Evolutionary conservation across 2,888 invertebrate species (phyloP), one percentile per base, ranked within the genome.

Genomic region (Gerris lacustris): DNA sequence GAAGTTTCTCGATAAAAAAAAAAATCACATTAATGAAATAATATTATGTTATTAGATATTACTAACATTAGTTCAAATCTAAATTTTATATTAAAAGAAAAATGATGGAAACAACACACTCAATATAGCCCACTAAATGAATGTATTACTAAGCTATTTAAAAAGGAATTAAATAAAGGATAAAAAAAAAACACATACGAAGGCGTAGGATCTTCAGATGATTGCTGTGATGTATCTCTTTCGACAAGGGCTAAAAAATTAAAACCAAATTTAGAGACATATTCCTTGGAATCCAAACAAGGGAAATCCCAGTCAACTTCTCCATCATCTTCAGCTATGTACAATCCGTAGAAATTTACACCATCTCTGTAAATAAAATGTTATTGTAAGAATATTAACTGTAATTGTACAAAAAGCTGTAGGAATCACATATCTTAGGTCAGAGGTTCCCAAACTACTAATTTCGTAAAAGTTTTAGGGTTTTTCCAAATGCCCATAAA

Each of bases 321-420:
- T 1, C 96, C 97, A 79, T 96, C 95, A 78, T 97, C 96, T 82
- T 97, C 97, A 44, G 94, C 95, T 80, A 97, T 94, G 79, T 92
- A 94, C 70, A 97, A 84, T 66, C 93, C 92, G 80, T 94, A 96
- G 78, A 88, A 82, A 83, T 87, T 86, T 82, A 86, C 81, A 74
- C 82, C 81, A 71, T 83, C 82, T 71, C 85, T 85, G 77, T 9
- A 77, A 77, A 69, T 69, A 71, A 68, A 67, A 66, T 55, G 6
- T 55, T 55, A 55, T 11, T 55, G 55, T 31, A 31, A 31, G 31
- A 31, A 31, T 31, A 31, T 64, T 6, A 18, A 64, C 7, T 15
- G 4, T 31, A 64, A 5, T 5, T 64, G n/a, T 44, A 72, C 15
- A 72, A 67, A 6, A 63, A 44, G 62, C 11, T 45, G 15, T 44